Base-by-base conservation (phyloP, 2,888 invertebrate species). In the Sinohyriopsis cumingii region DNA sequence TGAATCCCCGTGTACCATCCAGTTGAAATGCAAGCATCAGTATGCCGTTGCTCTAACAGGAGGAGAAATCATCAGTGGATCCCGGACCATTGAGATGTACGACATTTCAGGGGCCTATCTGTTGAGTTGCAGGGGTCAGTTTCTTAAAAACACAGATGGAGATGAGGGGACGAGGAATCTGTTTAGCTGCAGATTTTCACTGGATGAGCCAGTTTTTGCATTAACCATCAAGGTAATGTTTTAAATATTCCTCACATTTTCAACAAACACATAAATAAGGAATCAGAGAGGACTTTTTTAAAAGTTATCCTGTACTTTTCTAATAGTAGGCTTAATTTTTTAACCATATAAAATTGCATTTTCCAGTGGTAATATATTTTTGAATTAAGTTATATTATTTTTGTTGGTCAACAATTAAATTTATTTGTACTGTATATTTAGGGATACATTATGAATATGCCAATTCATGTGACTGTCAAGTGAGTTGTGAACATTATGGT, bases 91-190 rank as follows among this genome's bases (percentile, higher is more conserved):
- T 7, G 80, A 80, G 56, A 33, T 72, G 2, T 80, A 78, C 63
- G 71, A 70, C 7, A 61, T 71, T 9, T 54, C 53, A n/a, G 80
- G 78, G 54, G 78, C 76, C 0, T 80, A 80, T 66, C 33, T 80
- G 45, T 33, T 61, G n/a, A 73, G 68, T 60, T 59, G 55, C 15
- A 70, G 63, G 61, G 78, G 80, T 22, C 57, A 65, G 45, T 24
- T 55, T 6, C 54, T 71, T 5, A 22, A 60, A 22, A 12, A 20
- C 15, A 22, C 18, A 9, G 33, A 64, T 20, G 63, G 33, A 3
- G 57, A 15, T 12, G 65, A 57, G 12, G 53, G 57, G 60, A 22
- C 33, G 6, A 53, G 54, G 19, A 45, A 45, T 45, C 24, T 71
- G 28, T 68, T 59, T 65, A 61, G 65, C n/a, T 71, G 68, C 28